These are phyloP conservation scores for Drosophila colorata DNA, from an alignment of 2,888 invertebrate species.

Conservation along the genomic window DNA sequence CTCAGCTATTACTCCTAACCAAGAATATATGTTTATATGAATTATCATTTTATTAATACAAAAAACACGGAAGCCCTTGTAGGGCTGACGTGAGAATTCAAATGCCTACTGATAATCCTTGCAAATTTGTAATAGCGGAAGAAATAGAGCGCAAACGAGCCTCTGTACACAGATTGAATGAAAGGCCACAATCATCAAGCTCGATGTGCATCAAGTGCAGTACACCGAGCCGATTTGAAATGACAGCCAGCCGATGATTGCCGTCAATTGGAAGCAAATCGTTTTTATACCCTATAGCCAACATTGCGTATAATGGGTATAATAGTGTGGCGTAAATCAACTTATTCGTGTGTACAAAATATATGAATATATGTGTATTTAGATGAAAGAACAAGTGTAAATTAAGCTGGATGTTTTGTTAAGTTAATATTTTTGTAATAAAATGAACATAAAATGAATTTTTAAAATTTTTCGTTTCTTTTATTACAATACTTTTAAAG, in stretches of 20 bases:
- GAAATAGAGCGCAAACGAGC: conserved; percentile 25
- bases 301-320: neutral
- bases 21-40: too few relatives aligned
- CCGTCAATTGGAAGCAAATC: conserved; percentile 70
- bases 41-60: neutral
- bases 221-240: conserved; percentile 32
- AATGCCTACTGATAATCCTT: conserved; percentile 12
- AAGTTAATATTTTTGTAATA: too few relatives aligned
- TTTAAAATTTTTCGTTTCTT: too few relatives aligned
- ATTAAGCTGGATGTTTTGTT: too few relatives aligned
- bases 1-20: too few relatives aligned
- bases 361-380: too few relatives aligned
- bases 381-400: too few relatives aligned
- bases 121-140: conserved; percentile 11
- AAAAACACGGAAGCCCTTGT: neutral
- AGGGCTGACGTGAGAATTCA: neutral
- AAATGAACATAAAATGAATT: too few relatives aligned
- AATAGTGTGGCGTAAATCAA: neutral
- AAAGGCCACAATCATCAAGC: conserved; percentile 18
- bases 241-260: conserved; percentile 63
- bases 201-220: conserved; percentile 20
- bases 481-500: too few relatives aligned
- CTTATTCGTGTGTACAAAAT: neutral
- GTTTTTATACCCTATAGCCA: conserved; percentile 45
- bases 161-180: conserved; percentile 16